These are phyloP conservation scores for Epinephelus moara DNA, from an alignment of 2,113 vertebrate species.

Conservation along the genomic window DNA sequence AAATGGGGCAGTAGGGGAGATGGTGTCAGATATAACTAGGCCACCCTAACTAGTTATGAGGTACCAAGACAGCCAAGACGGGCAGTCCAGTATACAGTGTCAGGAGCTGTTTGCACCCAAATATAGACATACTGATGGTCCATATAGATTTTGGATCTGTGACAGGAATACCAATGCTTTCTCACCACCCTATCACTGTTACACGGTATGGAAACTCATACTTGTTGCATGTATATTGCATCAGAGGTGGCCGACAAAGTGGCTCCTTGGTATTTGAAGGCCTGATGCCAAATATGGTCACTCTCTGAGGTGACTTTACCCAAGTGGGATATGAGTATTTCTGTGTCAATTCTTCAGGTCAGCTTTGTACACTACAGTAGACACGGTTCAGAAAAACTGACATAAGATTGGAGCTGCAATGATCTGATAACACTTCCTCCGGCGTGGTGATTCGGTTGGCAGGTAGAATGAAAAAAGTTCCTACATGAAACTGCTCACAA, in stretches of 20 bases:
- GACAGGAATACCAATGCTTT: conserved; percentile 37
- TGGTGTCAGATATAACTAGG: conserved; percentile 51
- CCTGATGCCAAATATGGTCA: conserved; percentile 25
- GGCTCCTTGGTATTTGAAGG: conserved; percentile 20
- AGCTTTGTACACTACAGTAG: background rate
- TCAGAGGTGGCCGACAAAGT: conserved; percentile 34
- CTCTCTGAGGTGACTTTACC: background rate
- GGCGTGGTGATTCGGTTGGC: too few species aligned
- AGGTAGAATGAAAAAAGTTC: too few species aligned
- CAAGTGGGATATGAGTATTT: background rate
- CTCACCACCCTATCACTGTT: conserved; percentile 30
- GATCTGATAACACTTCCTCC: background rate
- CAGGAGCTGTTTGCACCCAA: conserved; percentile 40
- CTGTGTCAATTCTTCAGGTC: background rate
- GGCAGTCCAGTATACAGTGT: conserved; percentile 4
- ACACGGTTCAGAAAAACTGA: background rate
- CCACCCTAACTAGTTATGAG: conserved; percentile 27
- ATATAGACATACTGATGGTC: conserved; percentile 52
- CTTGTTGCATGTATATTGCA: conserved; percentile 60
- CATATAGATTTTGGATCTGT: conserved; percentile 36
- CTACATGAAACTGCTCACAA: too few species aligned
- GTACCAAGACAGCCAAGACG: conserved; percentile 1
- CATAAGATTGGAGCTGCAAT: background rate
- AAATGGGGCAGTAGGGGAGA: conserved; percentile 18
- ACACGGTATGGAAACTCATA: conserved; percentile 38